Conservation (phyloP, 2,888 invertebrate genomes). For the Cordilura impudica region DNA sequence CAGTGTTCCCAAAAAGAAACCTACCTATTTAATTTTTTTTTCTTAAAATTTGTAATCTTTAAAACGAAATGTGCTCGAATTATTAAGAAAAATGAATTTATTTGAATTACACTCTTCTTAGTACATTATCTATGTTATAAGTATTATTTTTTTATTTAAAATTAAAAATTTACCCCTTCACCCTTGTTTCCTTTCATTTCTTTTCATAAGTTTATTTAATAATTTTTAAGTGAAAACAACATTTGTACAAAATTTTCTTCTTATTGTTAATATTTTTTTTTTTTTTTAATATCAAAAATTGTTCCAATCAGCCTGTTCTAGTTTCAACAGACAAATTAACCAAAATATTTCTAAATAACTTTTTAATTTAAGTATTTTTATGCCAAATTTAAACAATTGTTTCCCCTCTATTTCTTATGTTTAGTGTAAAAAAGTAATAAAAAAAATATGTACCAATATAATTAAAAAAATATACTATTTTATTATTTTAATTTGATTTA, state of each 20-base stretch:
- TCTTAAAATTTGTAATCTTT: too few species aligned
- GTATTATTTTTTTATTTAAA: background rate
- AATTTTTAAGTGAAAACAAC: constrained; percentile 10
- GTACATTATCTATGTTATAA: constrained; percentile 4
- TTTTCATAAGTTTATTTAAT: too few species aligned
- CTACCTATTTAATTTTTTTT: too few species aligned
- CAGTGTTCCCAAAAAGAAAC: too few species aligned
- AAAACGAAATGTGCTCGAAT: background rate
- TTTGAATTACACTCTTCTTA: background rate
- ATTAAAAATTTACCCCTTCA: background rate
- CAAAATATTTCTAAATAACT: constrained; percentile 37
- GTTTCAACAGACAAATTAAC: constrained; percentile 50
- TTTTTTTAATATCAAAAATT: constrained; percentile 4
- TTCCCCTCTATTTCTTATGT: constrained; percentile 50
- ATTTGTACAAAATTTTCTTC: constrained; percentile 24
- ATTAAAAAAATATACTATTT: constrained; percentile 11
- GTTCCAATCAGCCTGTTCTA: constrained; percentile 4
- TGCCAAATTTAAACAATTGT: constrained; percentile 58
- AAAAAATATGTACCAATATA: constrained; percentile 30
- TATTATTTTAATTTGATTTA: constrained; percentile 21
- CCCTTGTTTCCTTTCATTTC: background rate
- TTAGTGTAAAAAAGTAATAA: constrained; percentile 46
- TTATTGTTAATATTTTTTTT: background rate
- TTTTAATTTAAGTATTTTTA: constrained; percentile 51
- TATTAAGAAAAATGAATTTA: background rate